phyloP scores from a whole-genome alignment of 2,888 invertebrate species.

The Cosmopolites sordidus region DNA sequence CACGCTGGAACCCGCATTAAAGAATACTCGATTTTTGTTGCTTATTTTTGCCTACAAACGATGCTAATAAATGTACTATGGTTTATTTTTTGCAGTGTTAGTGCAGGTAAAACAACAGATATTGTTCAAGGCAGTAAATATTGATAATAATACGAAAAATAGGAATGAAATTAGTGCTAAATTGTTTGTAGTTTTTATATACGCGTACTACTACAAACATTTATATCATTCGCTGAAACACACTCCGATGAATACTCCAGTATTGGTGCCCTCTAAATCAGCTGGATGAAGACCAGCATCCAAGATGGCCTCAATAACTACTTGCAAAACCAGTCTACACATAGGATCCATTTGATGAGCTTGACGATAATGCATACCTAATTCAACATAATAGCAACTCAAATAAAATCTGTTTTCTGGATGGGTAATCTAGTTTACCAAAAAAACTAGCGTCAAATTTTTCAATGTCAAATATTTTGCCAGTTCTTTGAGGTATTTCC shows the following conservation, averaged over 20 bases:
- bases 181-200: too few relatives aligned
- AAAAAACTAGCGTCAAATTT: conserved; percentile 58
- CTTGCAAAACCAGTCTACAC: conserved; percentile 57
- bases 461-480: conserved; percentile 56
- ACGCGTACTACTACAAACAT: too few relatives aligned
- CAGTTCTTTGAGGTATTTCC: conserved; percentile 59
- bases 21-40: too few relatives aligned
- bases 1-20: too few relatives aligned
- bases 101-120: too few relatives aligned
- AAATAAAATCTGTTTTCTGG: background rate
- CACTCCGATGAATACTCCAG: conserved; percentile 76
- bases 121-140: too few relatives aligned
- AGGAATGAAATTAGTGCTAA: too few relatives aligned
- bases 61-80: too few relatives aligned
- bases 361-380: conserved; percentile 50
- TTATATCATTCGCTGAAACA: conserved; percentile 76
- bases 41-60: too few relatives aligned
- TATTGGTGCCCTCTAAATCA: conserved; percentile 64
- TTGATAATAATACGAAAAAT: too few relatives aligned
- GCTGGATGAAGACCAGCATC: conserved; percentile 66
- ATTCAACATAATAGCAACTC: background rate
- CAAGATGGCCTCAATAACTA: conserved; percentile 56
- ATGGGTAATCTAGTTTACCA: conserved; percentile 38
- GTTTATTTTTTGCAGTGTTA: too few relatives aligned
- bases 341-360: conserved; percentile 55